Percentiles rank a stretch among this genome's conserved stretches.
These are phyloP conservation scores for Parnassius orleans DNA, from an alignment of 2,888 invertebrate genomes.

Conservation along the genomic window DNA sequence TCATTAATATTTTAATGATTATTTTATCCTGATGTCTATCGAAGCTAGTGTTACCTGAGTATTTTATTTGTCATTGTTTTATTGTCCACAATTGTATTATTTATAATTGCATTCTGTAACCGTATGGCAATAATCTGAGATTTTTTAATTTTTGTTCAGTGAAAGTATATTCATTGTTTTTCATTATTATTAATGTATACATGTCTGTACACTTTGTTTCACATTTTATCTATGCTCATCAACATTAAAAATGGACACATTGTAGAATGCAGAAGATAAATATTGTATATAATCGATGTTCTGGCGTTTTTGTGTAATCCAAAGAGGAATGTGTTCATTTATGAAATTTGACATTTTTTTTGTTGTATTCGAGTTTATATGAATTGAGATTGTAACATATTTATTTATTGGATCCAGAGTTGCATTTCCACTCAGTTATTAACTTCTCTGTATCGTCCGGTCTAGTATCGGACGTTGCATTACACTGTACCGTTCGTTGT, in stretches of 20 bases:
- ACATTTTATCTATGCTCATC: conserved; percentile 31
- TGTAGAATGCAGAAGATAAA: conserved; percentile 8
- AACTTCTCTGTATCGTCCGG: not conserved
- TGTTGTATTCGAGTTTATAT: conserved; percentile 47
- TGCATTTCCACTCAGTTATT: conserved; percentile 63
- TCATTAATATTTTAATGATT: not conserved
- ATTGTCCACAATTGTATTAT: conserved; percentile 5
- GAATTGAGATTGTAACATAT: conserved; percentile 63
- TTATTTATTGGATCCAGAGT: conserved; percentile 74
- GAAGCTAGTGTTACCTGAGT: conserved; percentile 9
- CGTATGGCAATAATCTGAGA: conserved; percentile 17
- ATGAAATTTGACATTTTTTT: conserved; percentile 52
- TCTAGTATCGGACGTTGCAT: not conserved
- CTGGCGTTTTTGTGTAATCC: conserved; percentile 54
- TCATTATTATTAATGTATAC: conserved; percentile 29
- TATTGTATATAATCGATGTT: conserved; percentile 57
- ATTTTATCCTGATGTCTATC: conserved; percentile 1
- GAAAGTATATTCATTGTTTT: conserved; percentile 47
- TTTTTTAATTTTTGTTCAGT: conserved; percentile 27
- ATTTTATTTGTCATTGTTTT: conserved; percentile 2
- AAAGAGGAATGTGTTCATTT: conserved; percentile 79
- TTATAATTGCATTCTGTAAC: not conserved
- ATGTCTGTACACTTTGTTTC: conserved; percentile 23
- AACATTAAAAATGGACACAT: conserved; percentile 49
- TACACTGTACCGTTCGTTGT: not conserved